phyloP scores from a whole-genome alignment of 2,113 vertebrate species.

The Gulo gulo region DNA sequence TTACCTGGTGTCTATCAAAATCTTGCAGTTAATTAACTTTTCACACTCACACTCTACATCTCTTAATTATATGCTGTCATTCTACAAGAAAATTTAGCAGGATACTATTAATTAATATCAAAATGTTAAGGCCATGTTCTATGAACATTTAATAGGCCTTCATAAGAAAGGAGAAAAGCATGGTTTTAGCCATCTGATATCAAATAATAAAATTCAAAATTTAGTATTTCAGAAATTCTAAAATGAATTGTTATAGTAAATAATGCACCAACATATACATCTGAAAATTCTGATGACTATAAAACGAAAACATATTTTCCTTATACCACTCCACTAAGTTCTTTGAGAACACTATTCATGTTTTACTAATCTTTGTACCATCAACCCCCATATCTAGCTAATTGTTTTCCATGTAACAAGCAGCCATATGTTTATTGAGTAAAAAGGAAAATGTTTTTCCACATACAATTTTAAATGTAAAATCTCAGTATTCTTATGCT shows the following conservation, averaged over 20 bases:
- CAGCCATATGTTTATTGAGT: background rate
- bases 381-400: background rate
- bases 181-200: background rate
- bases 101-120: constrained; percentile 53
- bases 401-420: background rate
- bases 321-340: background rate
- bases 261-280: background rate
- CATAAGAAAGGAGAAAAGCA: background rate
- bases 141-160: background rate
- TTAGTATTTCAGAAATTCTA: constrained; percentile 10
- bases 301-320: background rate
- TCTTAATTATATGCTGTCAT: constrained; percentile 66
- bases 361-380: background rate
- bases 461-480: background rate
- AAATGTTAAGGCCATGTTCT: constrained; percentile 30
- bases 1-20: constrained; percentile 79
- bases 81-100: constrained; percentile 43
- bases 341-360: background rate
- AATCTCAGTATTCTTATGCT: background rate
- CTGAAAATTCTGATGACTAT: background rate
- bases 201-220: background rate
- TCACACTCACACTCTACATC: constrained; percentile 55
- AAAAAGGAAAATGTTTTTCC: background rate
- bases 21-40: constrained; percentile 74
- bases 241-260: background rate